Evolutionary conservation across 2,113 vertebrate species (phyloP).

Genomic region (Cacatua alba): DNA sequence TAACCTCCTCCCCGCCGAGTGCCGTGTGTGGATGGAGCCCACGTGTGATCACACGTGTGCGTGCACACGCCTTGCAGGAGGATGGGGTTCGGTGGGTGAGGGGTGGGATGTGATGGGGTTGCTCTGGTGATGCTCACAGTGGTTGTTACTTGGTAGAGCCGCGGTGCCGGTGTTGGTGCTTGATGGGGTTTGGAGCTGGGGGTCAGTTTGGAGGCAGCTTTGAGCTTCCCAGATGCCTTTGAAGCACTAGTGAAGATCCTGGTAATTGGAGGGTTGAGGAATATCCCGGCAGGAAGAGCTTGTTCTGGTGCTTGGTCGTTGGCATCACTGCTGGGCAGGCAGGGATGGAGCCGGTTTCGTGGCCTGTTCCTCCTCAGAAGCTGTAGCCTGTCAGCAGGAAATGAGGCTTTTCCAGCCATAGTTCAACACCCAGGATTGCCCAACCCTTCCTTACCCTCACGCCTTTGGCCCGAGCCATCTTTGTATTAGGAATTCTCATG

Average conservation of each 20-base stretch:
- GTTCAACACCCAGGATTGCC: neutral
- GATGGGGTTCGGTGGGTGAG: fast-evolving
- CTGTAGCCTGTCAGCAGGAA: neutral
- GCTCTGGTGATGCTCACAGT: fast-evolving
- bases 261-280: neutral
- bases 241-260: fast-evolving
- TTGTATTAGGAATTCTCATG: neutral
- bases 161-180: neutral
- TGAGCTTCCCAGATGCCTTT: neutral
- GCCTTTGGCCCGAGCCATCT: neutral
- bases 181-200: neutral
- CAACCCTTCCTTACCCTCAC: neutral
- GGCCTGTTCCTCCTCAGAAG: neutral
- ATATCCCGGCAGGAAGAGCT: neutral
- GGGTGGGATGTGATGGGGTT: fast-evolving
- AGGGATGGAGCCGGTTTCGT: neutral
- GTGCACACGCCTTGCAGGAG: fast-evolving
- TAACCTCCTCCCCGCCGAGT: fast-evolving
- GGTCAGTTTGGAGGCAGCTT: neutral
- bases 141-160: neutral
- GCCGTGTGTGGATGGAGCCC: fast-evolving
- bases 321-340: neutral
- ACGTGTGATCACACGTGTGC: neutral
- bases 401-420: fast-evolving
- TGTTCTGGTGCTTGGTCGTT: fast-evolving